Evolutionary conservation across 2,797 vertebrate species (phyloP), one percentile per base, ranked within the genome.

Genomic region (Liparis tanakae): DNA sequence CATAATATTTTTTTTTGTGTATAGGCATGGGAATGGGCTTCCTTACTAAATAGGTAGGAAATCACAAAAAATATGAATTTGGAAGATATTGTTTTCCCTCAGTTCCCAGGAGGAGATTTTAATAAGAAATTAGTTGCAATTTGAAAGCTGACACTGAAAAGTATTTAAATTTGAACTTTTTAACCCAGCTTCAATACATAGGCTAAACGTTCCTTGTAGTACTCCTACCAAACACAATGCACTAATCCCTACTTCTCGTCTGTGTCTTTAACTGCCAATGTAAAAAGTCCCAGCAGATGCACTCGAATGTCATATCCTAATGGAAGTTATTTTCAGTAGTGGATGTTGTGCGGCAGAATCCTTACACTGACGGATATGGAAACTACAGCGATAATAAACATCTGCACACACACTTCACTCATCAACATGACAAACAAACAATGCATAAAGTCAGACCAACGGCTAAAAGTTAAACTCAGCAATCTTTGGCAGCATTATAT

Each of bases 271-370:
- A 39, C 37, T 39, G 7, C 37, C 2, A 7, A 39, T 39, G 9
- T 8, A 10, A 39, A 10, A 39, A 36, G 15, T 54, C 51, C 39
- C 18, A 17, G 30, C 39, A 41, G 56, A 51, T 51, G 54, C 37
- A 37, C 36, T 36, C 18, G 41, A 30, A 55, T 1, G 25, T 48
- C 39, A 39, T 39, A 39, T 56, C 20, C 18, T 9, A 63, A 17
- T 57, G 51, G 36, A 57, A 10, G 25, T 61, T 56, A 74, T 70
- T 74, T 65, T 36, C 22, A 70, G 70, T 7, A 4, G 30, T 0
- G 1, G 37, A 58, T 63, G 44, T 46, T 4, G 12, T 46, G 37
- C 7, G 33, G 70, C 34, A 10, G 14, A 54, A 55, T 55, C 39
- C 17, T 20, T 9, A 41, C 20, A 20, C 25, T 51, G 36, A 62